These are phyloP conservation scores for Bombus superbus DNA, from an alignment of 1,140 invertebrate species.

Conservation along the genomic window DNA sequence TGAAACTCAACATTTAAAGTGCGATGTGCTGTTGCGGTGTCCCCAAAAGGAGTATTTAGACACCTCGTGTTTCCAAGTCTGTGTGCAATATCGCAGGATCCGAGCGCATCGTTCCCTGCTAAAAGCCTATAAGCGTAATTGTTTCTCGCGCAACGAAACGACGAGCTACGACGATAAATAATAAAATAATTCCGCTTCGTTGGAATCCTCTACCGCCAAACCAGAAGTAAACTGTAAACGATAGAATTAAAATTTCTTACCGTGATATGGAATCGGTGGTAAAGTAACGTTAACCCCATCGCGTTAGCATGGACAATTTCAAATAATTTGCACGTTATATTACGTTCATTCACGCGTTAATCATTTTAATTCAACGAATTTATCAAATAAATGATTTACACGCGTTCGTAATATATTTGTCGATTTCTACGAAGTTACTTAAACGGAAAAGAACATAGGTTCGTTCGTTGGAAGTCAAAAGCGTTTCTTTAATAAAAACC, in stretches of 20 bases:
- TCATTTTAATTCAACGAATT: too few relatives aligned
- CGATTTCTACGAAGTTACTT: background rate
- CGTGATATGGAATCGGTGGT: too few relatives aligned
- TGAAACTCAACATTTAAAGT: constrained; percentile 46
- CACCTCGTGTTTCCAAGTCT: background rate
- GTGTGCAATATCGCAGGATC: background rate
- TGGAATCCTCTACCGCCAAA: background rate
- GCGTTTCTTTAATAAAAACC: background rate
- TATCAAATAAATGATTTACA: background rate
- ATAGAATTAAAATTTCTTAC: background rate
- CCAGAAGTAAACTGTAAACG: background rate
- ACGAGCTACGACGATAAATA: background rate
- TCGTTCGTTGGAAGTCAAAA: background rate
- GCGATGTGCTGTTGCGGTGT: constrained; percentile 47
- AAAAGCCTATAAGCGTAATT: background rate
- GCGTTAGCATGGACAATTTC: background rate
- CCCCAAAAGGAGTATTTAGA: constrained; percentile 42
- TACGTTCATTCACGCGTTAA: background rate
- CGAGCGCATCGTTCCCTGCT: background rate
- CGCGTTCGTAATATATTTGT: background rate
- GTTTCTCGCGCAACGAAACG: background rate
- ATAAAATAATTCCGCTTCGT: background rate
- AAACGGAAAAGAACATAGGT: background rate
- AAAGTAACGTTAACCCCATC: background rate
- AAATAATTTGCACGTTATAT: background rate